A percentile compares a stretch with the other conserved stretches of the same genome.
Evolutionary conservation across 2,113 vertebrate species (phyloP).

Genomic region (Colossoma macropomum): DNA sequence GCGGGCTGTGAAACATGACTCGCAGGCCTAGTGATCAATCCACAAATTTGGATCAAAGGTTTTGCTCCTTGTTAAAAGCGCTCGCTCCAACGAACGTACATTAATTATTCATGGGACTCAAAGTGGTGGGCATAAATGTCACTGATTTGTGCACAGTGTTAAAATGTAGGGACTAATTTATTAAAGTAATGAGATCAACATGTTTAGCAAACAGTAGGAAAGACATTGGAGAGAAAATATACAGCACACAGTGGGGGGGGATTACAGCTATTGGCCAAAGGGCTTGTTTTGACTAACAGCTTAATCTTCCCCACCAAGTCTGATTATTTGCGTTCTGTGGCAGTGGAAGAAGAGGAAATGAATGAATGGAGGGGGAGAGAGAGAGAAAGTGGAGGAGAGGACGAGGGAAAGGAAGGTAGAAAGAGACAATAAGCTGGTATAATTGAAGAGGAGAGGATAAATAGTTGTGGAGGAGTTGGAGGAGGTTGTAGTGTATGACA

Average conservation of each 20-base stretch:
- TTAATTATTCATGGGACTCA: slow-evolving; percentile 49
- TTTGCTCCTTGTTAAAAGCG: slow-evolving; percentile 38
- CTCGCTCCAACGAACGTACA: slow-evolving; percentile 23
- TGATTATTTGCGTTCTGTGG: slow-evolving; percentile 45
- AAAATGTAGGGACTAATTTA: slow-evolving; percentile 42
- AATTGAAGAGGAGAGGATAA: neutral
- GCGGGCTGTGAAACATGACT: neutral
- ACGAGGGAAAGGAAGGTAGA: neutral
- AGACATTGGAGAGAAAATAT: slow-evolving; percentile 25
- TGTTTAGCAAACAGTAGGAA: slow-evolving; percentile 32
- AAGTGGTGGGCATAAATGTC: slow-evolving; percentile 36
- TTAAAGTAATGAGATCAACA: slow-evolving; percentile 42
- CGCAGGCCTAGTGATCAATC: slow-evolving; percentile 18
- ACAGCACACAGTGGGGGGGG: slow-evolving; percentile 23
- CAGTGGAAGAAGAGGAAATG: slow-evolving; percentile 10
- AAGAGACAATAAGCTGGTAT: neutral
- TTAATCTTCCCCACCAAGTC: slow-evolving; percentile 37
- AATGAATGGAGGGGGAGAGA: neutral
- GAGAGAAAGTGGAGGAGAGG: neutral
- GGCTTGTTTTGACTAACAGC: slow-evolving; percentile 43
- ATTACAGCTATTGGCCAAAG: slow-evolving; percentile 40
- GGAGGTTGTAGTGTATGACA: neutral
- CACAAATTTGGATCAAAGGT: slow-evolving; percentile 44
- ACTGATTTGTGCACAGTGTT: slow-evolving; percentile 40
- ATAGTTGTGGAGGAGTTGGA: neutral